phyloP scores from a whole-genome alignment of 1,140 invertebrate species.

The Anoplolepis gracilipes region DNA sequence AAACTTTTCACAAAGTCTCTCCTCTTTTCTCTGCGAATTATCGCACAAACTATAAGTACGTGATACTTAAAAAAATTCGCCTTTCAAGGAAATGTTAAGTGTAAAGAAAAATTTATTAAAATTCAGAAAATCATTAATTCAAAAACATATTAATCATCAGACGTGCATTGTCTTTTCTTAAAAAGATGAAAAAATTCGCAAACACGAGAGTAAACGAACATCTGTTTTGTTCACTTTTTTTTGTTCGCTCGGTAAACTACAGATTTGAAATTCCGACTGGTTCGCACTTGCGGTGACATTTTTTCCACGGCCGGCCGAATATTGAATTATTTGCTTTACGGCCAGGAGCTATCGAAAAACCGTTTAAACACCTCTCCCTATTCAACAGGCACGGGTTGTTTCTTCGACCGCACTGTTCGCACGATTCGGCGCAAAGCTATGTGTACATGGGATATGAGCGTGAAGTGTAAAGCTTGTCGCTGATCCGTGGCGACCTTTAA shows the following conservation, averaged over 20 bases:
- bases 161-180: not conserved
- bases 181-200: not conserved
- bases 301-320: slow-evolving; percentile 57
- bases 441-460: slow-evolving; percentile 47
- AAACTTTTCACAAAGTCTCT: not conserved
- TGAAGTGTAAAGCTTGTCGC: slow-evolving; percentile 63
- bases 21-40: not conserved
- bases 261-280: slow-evolving; percentile 15
- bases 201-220: not conserved
- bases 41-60: not conserved
- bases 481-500: slow-evolving; percentile 65
- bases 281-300: slow-evolving; percentile 60
- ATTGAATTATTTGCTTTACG: slow-evolving; percentile 70
- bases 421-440: slow-evolving; percentile 64
- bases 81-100: not conserved
- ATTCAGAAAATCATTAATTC: not conserved
- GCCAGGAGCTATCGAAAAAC: slow-evolving; percentile 68
- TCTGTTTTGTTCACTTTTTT: slow-evolving; percentile 14
- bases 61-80: not conserved
- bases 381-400: slow-evolving; percentile 39
- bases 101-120: not conserved
- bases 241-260: slow-evolving; percentile 18
- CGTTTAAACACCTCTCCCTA: slow-evolving; percentile 53
- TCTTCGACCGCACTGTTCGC: slow-evolving; percentile 59
- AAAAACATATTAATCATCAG: not conserved